These are phyloP conservation scores for Machaerirhynchus nigripectus DNA, from an alignment of 2,113 vertebrate species.

Conservation along the genomic window DNA sequence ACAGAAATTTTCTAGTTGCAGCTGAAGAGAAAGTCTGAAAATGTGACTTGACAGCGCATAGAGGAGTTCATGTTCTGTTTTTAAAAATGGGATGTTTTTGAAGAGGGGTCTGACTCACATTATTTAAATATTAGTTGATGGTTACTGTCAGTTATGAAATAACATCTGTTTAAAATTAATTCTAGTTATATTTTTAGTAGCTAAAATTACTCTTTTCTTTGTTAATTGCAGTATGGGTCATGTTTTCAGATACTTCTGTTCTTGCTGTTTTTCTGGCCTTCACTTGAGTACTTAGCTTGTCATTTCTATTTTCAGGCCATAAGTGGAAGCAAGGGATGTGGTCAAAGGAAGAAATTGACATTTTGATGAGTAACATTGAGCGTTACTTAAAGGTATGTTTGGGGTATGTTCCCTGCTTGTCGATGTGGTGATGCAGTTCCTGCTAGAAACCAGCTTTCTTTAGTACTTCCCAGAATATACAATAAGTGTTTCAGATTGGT, in stretches of 20 bases:
- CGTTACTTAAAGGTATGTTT: conserved; percentile 89
- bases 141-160: background rate
- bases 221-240: background rate
- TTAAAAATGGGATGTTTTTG: background rate
- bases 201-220: background rate
- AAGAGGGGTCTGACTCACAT: background rate
- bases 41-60: background rate
- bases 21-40: background rate
- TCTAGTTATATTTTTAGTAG: background rate
- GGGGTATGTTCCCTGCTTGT: background rate
- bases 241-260: background rate
- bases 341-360: conserved; percentile 98
- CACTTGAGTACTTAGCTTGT: background rate
- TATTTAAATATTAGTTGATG: background rate
- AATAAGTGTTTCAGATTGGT: background rate
- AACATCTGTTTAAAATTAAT: background rate
- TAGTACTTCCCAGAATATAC: background rate
- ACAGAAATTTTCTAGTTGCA: background rate
- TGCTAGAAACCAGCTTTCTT: background rate
- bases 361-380: conserved; percentile 97
- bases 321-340: conserved; percentile 99
- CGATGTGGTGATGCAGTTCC: background rate
- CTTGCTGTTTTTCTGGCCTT: background rate
- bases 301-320: conserved; percentile 82
- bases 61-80: background rate